phyloP scores from a whole-genome alignment of 2,113 vertebrate species.

The Carlito syrichta region DNA sequence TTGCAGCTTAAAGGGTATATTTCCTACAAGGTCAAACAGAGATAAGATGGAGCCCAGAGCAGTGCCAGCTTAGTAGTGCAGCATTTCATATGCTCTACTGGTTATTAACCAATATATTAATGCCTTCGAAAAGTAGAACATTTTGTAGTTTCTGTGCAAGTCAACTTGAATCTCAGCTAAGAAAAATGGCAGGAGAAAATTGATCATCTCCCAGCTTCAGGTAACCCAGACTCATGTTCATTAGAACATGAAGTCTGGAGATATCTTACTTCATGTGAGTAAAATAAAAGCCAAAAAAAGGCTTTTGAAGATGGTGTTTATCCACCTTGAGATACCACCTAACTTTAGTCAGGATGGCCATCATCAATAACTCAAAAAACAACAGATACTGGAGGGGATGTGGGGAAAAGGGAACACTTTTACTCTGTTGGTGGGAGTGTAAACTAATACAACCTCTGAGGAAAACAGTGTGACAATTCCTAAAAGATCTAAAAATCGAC shows the following conservation, averaged over 20 bases:
- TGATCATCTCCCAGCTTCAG: not conserved
- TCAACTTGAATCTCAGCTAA: not conserved
- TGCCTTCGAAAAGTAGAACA: not conserved
- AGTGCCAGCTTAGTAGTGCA: not conserved
- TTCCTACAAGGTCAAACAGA: not conserved
- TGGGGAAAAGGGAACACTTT: no score
- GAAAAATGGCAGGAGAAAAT: not conserved
- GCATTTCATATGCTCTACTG: not conserved
- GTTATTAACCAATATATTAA: not conserved
- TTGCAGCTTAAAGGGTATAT: not conserved
- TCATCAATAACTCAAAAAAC: no score
- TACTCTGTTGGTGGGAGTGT: no score
- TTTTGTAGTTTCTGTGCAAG: not conserved
- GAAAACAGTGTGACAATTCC: no score
- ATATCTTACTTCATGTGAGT: not conserved
- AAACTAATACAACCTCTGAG: no score
- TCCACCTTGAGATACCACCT: no score
- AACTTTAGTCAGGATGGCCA: no score
- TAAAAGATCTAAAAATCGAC: no score
- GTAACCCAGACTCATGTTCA: not conserved
- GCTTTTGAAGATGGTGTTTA: not conserved
- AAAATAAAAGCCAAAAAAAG: not conserved
- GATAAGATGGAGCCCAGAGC: not conserved
- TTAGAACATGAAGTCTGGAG: not conserved
- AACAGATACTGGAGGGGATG: no score